Conservation (phyloP, 1,140 invertebrate species). For the Drosophila nasuta region DNA sequence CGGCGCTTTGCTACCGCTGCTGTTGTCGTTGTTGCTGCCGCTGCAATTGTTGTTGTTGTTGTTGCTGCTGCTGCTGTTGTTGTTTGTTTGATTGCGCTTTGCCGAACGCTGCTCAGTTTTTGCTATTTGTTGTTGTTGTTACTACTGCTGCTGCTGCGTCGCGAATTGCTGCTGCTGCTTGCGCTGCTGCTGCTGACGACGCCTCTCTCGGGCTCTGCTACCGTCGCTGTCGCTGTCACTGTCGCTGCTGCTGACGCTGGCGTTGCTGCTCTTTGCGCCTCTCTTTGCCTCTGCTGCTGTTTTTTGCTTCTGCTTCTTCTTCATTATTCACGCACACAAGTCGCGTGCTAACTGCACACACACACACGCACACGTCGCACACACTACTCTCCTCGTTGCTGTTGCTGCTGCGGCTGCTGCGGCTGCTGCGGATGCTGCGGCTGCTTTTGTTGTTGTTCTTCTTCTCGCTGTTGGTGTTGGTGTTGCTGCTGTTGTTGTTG, state of each 20-base stretch:
- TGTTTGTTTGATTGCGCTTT: slow-evolving; percentile 61
- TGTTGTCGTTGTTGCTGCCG: slow-evolving; percentile 13
- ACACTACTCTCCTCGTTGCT: slow-evolving; percentile 55
- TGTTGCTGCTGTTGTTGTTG: slow-evolving; percentile 25
- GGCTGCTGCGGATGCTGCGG: slow-evolving; percentile 23
- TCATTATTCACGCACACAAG: slow-evolving; percentile 73
- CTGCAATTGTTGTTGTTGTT: slow-evolving; percentile 10
- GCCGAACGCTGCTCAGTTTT: slow-evolving; percentile 79
- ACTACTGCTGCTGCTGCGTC: slow-evolving; percentile 65
- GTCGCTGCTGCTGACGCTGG: slow-evolving; percentile 40
- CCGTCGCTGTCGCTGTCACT: slow-evolving; percentile 39
- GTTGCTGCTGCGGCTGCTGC: background rate
- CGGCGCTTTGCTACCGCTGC: slow-evolving; percentile 14
- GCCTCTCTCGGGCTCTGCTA: slow-evolving; percentile 54
- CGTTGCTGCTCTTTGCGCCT: slow-evolving; percentile 41
- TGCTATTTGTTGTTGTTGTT: slow-evolving; percentile 80
- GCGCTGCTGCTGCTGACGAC: slow-evolving; percentile 55
- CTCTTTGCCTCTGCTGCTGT: slow-evolving; percentile 50
- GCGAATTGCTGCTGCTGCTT: slow-evolving; percentile 60
- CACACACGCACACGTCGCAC: slow-evolving; percentile 34
- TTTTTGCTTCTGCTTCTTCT: slow-evolving; percentile 78
- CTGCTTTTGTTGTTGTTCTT: slow-evolving; percentile 36
- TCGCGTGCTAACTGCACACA: slow-evolving; percentile 57
- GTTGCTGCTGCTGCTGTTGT: slow-evolving; percentile 22
- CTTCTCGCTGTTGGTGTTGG: slow-evolving; percentile 20